Percentiles rank a stretch among this genome's conserved stretches.
Conservation (phyloP, 2,797 vertebrate species). For the Gymnopithys bicolor region DNA sequence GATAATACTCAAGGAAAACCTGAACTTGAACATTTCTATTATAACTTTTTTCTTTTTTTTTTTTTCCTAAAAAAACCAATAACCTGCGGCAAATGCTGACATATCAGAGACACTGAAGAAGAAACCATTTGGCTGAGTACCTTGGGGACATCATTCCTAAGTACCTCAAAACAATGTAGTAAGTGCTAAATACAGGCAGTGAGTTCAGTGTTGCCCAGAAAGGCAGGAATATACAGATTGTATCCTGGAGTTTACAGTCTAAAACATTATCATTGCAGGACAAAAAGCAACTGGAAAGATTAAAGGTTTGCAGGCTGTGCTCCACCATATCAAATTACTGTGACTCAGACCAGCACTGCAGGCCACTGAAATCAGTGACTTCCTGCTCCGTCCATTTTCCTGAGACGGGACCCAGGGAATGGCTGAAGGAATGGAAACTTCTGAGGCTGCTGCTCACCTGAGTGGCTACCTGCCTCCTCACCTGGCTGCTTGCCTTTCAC, state of each 20-base stretch:
- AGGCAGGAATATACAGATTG: background rate
- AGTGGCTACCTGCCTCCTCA: background rate
- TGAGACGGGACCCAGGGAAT: background rate
- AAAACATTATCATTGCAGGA: background rate
- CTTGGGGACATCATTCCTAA: background rate
- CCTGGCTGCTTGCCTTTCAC: background rate
- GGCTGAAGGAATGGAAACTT: background rate
- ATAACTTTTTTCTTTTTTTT: background rate
- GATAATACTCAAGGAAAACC: background rate
- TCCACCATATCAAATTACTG: background rate
- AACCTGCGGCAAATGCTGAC: background rate
- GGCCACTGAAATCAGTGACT: background rate
- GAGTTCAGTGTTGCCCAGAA: background rate
- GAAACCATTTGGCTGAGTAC: background rate
- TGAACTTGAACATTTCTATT: background rate
- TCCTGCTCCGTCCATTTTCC: accelerated
- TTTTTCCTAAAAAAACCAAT: too few relatives aligned
- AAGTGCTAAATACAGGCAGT: background rate
- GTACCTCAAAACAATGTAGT: background rate
- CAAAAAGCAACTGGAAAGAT: background rate
- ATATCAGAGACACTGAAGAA: background rate
- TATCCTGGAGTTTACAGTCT: background rate
- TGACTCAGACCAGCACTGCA: background rate
- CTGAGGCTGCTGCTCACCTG: background rate
- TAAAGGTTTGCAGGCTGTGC: background rate